Base-by-base conservation (phyloP, 2,797 vertebrate genomes). In the Jordanella pulchra region DNA sequence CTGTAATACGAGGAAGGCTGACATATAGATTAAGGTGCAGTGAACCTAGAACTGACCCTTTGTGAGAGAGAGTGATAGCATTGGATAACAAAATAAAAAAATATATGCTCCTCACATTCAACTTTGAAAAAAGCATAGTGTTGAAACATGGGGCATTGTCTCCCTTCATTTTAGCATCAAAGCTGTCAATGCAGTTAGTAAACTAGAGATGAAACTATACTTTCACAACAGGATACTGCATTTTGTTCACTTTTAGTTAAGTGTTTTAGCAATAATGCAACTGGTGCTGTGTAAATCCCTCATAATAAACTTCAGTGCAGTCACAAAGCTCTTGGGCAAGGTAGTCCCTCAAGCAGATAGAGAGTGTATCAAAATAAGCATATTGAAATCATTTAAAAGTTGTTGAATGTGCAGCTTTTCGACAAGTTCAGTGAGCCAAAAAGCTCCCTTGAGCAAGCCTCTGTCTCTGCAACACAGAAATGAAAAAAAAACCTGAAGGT, bases 331-430 rank as follows among this genome's bases (percentile, higher is more conserved):
- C 83, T 25, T 11, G 76, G 83, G 81, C 70, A 65, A 73, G 73
- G 69, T 79, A 65, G 69, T 86, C 79, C 79, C 84, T 85, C 74
- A 54, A 64, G 78, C 79, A 85, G 75, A 76, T 67, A 44, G 58
- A 80, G 56, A 73, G 71, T 82, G 81, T 74, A 88, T 91, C 86
- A 89, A 85, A 88, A 91, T 87, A 89, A 87, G 77, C 73, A 89
- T 82, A 86, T 39, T 84, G 80, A 86, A 87, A 90, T 87, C 35
- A 87, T 86, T 89, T 85, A 78, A 87, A 89, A 87, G 81, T 82
- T 89, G 84, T 89, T 86, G 82, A 89, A 86, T 87, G 71, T 77
- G 80, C 87, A 85, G 77, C 80, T 87, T 77, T 78, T 72, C 68
- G 77, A 71, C 82, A 86, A 77, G 76, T 84, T 87, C 81, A 80